phyloP scores from a whole-genome alignment of 2,113 vertebrate genomes.

The Ictalurus furcatus region DNA sequence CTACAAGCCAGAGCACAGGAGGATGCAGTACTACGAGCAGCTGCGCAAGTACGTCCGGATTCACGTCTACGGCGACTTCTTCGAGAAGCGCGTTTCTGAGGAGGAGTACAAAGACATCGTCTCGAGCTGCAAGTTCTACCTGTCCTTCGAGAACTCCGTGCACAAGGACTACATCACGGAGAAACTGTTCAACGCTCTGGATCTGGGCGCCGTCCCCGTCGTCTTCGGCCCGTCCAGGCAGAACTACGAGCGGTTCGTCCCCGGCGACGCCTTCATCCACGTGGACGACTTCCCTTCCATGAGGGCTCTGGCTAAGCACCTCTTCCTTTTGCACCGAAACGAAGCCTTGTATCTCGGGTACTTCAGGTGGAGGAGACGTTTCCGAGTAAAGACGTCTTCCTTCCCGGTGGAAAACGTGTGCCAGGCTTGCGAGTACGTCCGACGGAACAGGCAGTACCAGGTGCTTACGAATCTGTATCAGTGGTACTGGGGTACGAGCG shows the following conservation, averaged over 20 bases:
- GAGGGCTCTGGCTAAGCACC: conserved; percentile 76
- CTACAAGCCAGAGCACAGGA: conserved; percentile 77
- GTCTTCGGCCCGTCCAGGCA: conserved; percentile 79
- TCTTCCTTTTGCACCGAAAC: conserved; percentile 77
- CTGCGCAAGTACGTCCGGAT: conserved; percentile 80
- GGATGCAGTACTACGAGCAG: conserved; percentile 77
- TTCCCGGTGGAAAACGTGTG: conserved; percentile 81
- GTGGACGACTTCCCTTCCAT: conserved; percentile 82
- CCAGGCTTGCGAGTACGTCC: conserved; percentile 79
- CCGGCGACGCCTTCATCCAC: conserved; percentile 82
- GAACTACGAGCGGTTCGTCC: conserved; percentile 83
- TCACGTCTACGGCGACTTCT: conserved; percentile 69
- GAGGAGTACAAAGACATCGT: conserved; percentile 63
- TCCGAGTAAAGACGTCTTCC: conserved; percentile 71
- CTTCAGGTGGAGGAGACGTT: conserved; percentile 82
- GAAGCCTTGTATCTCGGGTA: conserved; percentile 77
- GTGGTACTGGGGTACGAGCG: conserved; percentile 80
- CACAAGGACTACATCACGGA: conserved; percentile 86
- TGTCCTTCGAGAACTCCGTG: conserved; percentile 85
- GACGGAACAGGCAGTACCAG: conserved; percentile 75
- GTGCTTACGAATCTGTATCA: conserved; percentile 78
- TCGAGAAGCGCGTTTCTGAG: conserved; percentile 5
- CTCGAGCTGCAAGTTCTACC: conserved; percentile 80
- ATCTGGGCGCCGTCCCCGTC: conserved; percentile 78
- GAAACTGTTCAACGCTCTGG: conserved; percentile 79